These are phyloP conservation scores for Cantharis rustica DNA, from an alignment of 2,888 invertebrate genomes.

Conservation along the genomic window DNA sequence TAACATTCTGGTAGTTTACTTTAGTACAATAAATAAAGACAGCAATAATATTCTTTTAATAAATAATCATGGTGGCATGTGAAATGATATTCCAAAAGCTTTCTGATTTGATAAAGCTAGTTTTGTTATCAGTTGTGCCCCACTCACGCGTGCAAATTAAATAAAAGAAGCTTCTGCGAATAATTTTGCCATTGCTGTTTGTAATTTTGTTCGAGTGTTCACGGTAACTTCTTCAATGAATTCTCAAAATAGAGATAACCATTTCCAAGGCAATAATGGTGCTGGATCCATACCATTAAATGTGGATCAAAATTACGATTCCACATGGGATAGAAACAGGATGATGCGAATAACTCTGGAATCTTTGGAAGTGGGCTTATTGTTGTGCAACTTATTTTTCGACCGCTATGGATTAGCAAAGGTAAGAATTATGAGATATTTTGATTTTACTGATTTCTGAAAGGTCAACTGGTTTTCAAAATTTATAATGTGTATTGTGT, in stretches of 20 bases:
- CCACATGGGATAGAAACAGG: constrained; percentile 10
- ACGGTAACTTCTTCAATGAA: background rate
- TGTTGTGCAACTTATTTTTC: constrained; percentile 21
- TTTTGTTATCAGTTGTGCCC: background rate
- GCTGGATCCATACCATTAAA: background rate
- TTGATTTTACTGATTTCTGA: too few relatives aligned
- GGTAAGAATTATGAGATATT: constrained; percentile 44
- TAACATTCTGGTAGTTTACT: background rate
- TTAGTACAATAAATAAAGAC: background rate
- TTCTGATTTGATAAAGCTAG: background rate
- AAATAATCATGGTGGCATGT: background rate
- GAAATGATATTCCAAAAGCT: background rate
- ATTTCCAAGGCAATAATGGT: background rate
- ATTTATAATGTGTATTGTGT: too few relatives aligned
- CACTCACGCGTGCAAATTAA: background rate
- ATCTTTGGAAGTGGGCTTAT: constrained; percentile 23
- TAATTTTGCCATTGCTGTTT: background rate
- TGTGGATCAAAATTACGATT: background rate
- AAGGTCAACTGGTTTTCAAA: too few relatives aligned
- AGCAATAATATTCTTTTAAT: background rate
- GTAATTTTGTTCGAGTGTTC: background rate
- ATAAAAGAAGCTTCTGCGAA: background rate
- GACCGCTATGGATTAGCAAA: constrained; percentile 46
- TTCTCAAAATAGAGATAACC: background rate
- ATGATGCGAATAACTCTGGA: constrained; percentile 26